phyloP scores from a whole-genome alignment of 2,888 invertebrate genomes.

The Diaperis boleti region DNA sequence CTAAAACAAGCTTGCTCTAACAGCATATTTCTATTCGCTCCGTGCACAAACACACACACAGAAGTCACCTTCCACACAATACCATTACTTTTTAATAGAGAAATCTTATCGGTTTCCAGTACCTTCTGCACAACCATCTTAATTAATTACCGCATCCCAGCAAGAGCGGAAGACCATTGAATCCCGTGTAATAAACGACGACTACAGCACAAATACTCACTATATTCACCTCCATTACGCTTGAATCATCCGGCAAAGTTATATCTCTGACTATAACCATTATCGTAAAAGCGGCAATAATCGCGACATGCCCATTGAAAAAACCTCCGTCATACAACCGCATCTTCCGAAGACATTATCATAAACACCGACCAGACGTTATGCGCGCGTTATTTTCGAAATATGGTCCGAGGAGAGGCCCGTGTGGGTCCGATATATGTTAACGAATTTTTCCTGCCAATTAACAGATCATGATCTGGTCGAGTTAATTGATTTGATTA shows the following conservation, averaged over 20 bases:
- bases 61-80: too few relatives aligned
- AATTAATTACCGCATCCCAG: background rate
- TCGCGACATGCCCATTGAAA: conserved; percentile 17
- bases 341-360: conserved; percentile 15
- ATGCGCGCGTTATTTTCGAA: too few relatives aligned
- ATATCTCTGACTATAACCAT: conserved; percentile 21
- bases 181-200: background rate
- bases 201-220: background rate
- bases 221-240: conserved; percentile 14
- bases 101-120: too few relatives aligned
- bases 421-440: conserved; percentile 12
- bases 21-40: too few relatives aligned
- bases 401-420: conserved; percentile 22
- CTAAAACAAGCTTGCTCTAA: too few relatives aligned
- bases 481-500: conserved; percentile 29
- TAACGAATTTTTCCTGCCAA: conserved; percentile 16
- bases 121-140: too few relatives aligned
- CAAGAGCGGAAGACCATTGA: conserved; percentile 1
- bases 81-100: too few relatives aligned
- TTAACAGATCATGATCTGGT: conserved; percentile 28
- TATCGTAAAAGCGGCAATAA: conserved; percentile 29
- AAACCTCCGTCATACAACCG: conserved; percentile 13
- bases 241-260: conserved; percentile 23
- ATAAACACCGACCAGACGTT: conserved; percentile 10
- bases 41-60: too few relatives aligned